A percentile compares a stretch with the other conserved stretches of the same genome.
Conservation (phyloP, 1,140 invertebrate genomes). For the Copidosoma floridanum region DNA sequence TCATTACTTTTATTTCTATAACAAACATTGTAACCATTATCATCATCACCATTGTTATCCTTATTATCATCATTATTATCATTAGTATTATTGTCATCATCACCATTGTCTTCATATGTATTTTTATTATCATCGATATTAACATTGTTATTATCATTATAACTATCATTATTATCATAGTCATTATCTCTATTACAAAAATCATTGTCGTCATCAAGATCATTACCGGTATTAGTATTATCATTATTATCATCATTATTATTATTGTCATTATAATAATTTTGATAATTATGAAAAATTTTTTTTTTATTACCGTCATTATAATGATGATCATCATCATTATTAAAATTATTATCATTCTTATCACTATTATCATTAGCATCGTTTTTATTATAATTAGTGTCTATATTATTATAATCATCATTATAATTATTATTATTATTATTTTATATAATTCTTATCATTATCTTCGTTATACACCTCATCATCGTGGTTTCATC, state of each 20-base stretch:
- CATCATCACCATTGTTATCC: neutral
- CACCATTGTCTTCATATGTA: too few species aligned
- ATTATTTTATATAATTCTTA: too few species aligned
- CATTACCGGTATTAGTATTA: neutral
- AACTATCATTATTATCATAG: neutral
- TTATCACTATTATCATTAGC: neutral
- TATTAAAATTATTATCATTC: too few species aligned
- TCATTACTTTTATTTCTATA: too few species aligned
- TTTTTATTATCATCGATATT: neutral
- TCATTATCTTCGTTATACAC: too few species aligned
- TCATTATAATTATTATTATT: slow-evolving; percentile 30
- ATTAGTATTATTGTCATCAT: too few species aligned
- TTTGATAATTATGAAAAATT: too few species aligned
- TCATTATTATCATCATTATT: neutral
- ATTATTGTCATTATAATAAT: neutral
- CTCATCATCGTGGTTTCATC: too few species aligned
- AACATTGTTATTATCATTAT: neutral
- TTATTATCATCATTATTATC: neutral
- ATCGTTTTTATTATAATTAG: neutral
- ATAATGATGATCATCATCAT: neutral
- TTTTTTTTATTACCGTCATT: neutral
- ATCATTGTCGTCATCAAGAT: neutral
- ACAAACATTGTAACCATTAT: too few species aligned
- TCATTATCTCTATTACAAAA: neutral
- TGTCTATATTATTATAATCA: neutral